A percentile compares a stretch with the other conserved stretches of the same genome.
Conservation (phyloP, 2,113 vertebrate genomes). For the Cervus canadensis region DNA sequence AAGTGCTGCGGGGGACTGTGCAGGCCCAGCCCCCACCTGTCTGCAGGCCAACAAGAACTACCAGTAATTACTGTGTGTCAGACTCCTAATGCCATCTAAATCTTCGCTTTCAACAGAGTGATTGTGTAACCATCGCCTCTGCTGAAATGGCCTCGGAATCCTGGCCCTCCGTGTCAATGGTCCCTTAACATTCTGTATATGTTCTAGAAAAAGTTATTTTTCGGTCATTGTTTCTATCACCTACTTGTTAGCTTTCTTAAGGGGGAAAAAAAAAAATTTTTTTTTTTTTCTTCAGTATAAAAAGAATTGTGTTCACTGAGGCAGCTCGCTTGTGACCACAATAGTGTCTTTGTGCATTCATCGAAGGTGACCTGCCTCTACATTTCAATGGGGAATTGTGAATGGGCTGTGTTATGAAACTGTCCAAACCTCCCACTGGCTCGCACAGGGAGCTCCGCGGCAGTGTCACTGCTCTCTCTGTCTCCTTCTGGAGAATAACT, state of each 20-base stretch:
- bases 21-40: constrained; percentile 78
- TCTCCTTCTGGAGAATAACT: constrained; percentile 48
- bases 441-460: neutral
- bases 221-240: constrained; percentile 70
- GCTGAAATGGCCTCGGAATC: constrained; percentile 73
- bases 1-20: constrained; percentile 64
- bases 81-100: constrained; percentile 71
- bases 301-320: constrained; percentile 63
- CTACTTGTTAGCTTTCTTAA: constrained; percentile 69
- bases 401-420: constrained; percentile 78
- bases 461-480: neutral
- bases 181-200: constrained; percentile 74
- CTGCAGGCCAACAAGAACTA: constrained; percentile 71
- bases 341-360: constrained; percentile 73
- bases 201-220: constrained; percentile 76
- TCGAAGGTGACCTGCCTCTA: constrained; percentile 73
- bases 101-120: constrained; percentile 71
- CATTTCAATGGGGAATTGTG: constrained; percentile 69
- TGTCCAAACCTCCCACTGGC: constrained; percentile 63
- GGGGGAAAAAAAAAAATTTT: constrained; percentile 31
- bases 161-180: constrained; percentile 63
- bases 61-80: constrained; percentile 74
- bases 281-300: constrained; percentile 63
- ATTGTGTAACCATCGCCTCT: constrained; percentile 66
- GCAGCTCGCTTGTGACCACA: constrained; percentile 72